A percentile compares a stretch with the other conserved stretches of the same genome.
Evolutionary conservation across 2,888 invertebrate species (phyloP).

Genomic region (Scaptomyza polygonia): DNA sequence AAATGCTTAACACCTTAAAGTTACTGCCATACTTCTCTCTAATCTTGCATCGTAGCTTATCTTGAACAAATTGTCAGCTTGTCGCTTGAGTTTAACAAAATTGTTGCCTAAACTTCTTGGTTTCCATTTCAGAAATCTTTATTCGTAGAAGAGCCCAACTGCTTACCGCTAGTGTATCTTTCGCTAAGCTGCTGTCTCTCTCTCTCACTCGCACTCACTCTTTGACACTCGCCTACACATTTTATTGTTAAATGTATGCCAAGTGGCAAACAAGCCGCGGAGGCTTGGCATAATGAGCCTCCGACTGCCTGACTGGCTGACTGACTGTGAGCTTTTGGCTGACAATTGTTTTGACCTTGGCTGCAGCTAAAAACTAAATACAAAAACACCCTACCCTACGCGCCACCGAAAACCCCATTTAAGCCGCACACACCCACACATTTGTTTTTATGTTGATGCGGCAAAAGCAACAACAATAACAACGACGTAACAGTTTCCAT

Average conservation of each 20-base stretch:
- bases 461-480: constrained; percentile 5
- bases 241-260: constrained; percentile 65
- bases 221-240: background rate
- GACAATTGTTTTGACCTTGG: constrained; percentile 71
- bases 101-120: background rate
- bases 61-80: background rate
- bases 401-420: background rate
- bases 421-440: constrained; percentile 32
- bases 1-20: background rate
- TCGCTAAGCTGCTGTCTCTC: background rate
- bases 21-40: background rate
- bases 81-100: background rate
- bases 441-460: constrained; percentile 52
- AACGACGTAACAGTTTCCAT: constrained; percentile 46
- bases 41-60: too few relatives aligned
- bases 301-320: constrained; percentile 32
- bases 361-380: constrained; percentile 38
- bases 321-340: constrained; percentile 35
- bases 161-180: background rate
- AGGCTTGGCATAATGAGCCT: constrained; percentile 74
- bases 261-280: constrained; percentile 60
- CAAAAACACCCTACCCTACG: background rate
- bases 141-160: background rate
- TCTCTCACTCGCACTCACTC: background rate
- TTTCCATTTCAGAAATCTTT: background rate